A percentile compares a stretch with the other conserved stretches of the same genome.
phyloP scores from a whole-genome alignment of 1,140 invertebrate species.

The Geopemphigus sp. region DNA sequence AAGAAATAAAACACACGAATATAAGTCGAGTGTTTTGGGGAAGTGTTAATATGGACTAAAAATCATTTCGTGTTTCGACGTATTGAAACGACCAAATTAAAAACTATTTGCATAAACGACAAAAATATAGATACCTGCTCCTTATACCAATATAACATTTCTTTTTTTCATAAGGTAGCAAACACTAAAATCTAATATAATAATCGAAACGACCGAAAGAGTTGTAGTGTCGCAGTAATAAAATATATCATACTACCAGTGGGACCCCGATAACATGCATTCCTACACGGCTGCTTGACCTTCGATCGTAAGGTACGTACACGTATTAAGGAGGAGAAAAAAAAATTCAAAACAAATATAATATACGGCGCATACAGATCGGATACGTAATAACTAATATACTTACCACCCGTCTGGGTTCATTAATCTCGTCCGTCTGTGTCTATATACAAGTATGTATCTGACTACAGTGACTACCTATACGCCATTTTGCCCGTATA shows the following conservation, averaged over 20 bases:
- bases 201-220: not conserved
- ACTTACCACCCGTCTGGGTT: constrained; percentile 29
- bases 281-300: constrained; percentile 43
- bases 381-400: not conserved
- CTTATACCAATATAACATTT: no score
- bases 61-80: not conserved
- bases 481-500: no score
- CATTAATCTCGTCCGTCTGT: constrained; percentile 20
- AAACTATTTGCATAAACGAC: no score
- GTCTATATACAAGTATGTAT: no score
- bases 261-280: not conserved
- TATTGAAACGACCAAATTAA: no score
- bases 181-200: no score
- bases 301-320: not conserved
- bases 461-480: no score
- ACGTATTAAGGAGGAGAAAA: not conserved
- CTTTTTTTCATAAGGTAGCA: no score
- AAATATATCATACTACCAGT: not conserved
- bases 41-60: not conserved
- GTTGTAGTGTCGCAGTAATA: not conserved
- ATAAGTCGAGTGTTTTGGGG: not conserved
- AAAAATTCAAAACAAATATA: constrained; percentile 19
- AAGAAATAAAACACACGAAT: not conserved
- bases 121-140: no score
- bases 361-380: no score